Base-by-base conservation (phyloP, 2,113 vertebrate genomes). In the Toxostoma redivivum region DNA sequence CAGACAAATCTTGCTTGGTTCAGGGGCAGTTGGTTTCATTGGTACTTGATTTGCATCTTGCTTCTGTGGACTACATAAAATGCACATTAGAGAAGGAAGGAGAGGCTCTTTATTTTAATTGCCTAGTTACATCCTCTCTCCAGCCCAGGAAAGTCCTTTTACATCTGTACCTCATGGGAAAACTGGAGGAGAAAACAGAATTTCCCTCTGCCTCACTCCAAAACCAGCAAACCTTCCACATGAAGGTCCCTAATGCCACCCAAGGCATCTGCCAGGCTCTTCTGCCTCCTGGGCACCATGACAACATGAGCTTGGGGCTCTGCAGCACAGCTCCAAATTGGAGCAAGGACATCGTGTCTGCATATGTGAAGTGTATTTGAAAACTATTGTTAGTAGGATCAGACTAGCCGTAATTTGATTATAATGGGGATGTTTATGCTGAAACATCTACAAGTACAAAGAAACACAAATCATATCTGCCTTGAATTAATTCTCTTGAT, bases 401-500 rank as follows among this genome's bases (percentile, higher is more conserved):
- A 86, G 65, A 78, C 81, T 40, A 92, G 65, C 69, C 30, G 15
- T 93, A 86, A 96, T 95, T 96, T 72, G 37, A 81, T 92, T 96
- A 95, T 96, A 94, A 95, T 90, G 69, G 72, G 14, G 53, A 72
- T 94, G 86, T 96, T 97, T 96, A 92, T 64, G 69, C 76, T 94
- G 77, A 88, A 93, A 88, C 66, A 86, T 95, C 82, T 79, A 90
- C 65, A 64, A 95, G 76, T 62, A 95, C 73, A 90, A 92, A 94
- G 33, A 67, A 35, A 56, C 73, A 90, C 82, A 81, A 93, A 96
- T 90, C 65, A 30, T 92, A 88, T 94, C 88, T 94, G 90, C 90
- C 92, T 96, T 88, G 94, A 95, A 95, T 93, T 96, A 94, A 92
- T 95, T 94, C 85, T 94, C 76, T 90, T 88, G 88, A 95, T 94